A percentile compares a stretch with the other conserved stretches of the same genome.
Conservation (phyloP, 2,888 invertebrate species). For the Synergus itoensis region DNA sequence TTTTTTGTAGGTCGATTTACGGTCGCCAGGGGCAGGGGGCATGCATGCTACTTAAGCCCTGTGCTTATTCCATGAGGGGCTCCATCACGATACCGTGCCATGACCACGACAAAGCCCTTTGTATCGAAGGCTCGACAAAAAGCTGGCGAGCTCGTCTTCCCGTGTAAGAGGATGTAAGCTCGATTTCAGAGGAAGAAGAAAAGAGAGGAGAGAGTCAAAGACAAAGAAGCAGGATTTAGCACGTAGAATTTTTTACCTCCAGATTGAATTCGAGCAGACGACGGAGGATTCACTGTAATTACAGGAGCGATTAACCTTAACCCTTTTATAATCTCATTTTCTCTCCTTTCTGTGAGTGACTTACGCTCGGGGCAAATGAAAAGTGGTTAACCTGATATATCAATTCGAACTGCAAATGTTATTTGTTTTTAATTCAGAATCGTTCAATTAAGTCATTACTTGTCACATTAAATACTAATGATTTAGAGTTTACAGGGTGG, state of each 20-base stretch:
- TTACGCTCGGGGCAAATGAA: conserved; percentile 12
- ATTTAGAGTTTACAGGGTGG: not conserved
- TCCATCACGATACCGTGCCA: conserved; percentile 51
- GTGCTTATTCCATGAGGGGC: conserved; percentile 55
- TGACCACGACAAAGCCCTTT: conserved; percentile 55
- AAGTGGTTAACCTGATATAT: conserved; percentile 8
- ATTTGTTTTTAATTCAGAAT: not conserved
- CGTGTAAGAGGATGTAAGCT: conserved; percentile 55
- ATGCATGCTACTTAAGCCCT: conserved; percentile 57
- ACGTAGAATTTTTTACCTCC: conserved; percentile 36
- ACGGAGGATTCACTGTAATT: conserved; percentile 33
- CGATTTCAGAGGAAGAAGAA: conserved; percentile 52
- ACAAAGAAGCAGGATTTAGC: conserved; percentile 33
- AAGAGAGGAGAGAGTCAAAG: conserved; percentile 43
- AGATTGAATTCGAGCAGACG: conserved; percentile 30
- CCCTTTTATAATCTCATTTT: conserved; percentile 37
- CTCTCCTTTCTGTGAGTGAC: conserved; percentile 22
- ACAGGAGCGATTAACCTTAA: conserved; percentile 42
- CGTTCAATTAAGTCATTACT: not conserved
- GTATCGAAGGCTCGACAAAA: conserved; percentile 56
- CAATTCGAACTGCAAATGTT: not conserved
- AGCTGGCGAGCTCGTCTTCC: conserved; percentile 53
- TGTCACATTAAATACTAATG: not conserved
- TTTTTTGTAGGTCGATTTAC: conserved; percentile 51
- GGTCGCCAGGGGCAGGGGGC: conserved; percentile 53